Evolutionary conservation across 1,140 invertebrate species (phyloP), one percentile per base, ranked within the genome.

Genomic region (Mylabris phalerata): DNA sequence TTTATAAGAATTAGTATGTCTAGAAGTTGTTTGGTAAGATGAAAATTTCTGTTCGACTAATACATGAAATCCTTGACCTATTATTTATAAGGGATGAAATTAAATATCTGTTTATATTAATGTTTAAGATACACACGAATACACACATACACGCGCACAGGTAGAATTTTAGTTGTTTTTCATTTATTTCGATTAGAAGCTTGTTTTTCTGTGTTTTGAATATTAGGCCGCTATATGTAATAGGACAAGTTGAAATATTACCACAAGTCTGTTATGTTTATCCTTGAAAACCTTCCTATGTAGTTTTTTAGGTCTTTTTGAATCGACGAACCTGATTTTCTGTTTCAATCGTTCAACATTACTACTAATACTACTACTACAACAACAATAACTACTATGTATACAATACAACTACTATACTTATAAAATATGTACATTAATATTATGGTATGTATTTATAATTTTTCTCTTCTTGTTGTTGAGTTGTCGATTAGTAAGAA

Each of bases 51-150:
- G 19, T 32, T 32, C 7, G 32, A 32, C 7, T 32, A 7, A 19
- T 7, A 54, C 19, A 54, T 13, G 51, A 46, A 54, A 54, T 46
- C 51, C 51, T 54, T 54, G 51, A 54, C 51, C 51, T 46, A 54
- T 38, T 44, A 54, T 54, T 27, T 27, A 42, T 54, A 54, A 45
- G 51, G 51, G 51, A 54, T 54, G 51, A 44, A 54, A 54, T 44
- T 44, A 7, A 32, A 5, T 5, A 32, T 5, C 32, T 0, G 32
- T 32, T 32, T 54, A 32, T 54, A 45, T 32, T 38, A 44, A 45
- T 52, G 42, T 54, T 45, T 54, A 9, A 54, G 42, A 24, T 42
- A 45, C 43, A 26, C 42, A 45, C 19, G 39, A 7, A 50, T 4
- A 50, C 27, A 19, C 19, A 1, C 1, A 19, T 19, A 19, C 19